Evolutionary conservation across 2,797 vertebrate genomes (phyloP).

Genomic region (Phalloptychus januarius): DNA sequence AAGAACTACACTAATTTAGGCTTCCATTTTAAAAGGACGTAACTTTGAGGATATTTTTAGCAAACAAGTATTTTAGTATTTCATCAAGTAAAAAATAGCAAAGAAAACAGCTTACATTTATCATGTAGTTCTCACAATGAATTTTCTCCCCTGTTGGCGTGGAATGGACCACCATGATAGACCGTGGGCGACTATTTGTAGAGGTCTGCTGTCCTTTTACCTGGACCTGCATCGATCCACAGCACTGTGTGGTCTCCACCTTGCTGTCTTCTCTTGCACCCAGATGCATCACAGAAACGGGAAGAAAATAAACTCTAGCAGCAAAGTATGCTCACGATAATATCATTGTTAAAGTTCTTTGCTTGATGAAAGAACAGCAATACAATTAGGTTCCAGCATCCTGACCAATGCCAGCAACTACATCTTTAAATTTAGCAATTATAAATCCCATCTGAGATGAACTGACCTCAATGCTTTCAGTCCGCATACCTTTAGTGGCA

Average conservation of each 20-base stretch:
- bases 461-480: slow-evolving; percentile 5
- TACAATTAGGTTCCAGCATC: neutral
- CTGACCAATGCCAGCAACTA: neutral
- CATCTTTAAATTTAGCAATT: neutral
- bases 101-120: slow-evolving; percentile 29
- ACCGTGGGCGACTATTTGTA: slow-evolving; percentile 7
- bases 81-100: neutral
- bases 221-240: slow-evolving; percentile 7
- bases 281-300: slow-evolving; percentile 12
- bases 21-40: neutral
- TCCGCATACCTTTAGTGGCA: neutral
- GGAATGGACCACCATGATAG: slow-evolving; percentile 36
- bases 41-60: neutral
- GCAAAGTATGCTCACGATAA: neutral
- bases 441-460: neutral
- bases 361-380: neutral
- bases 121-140: slow-evolving; percentile 25
- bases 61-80: too few species aligned
- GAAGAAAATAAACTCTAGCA: neutral
- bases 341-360: neutral
- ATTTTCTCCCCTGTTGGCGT: slow-evolving; percentile 14
- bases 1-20: neutral
- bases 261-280: slow-evolving; percentile 18
- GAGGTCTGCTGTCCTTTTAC: neutral
- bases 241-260: slow-evolving; percentile 2